These are phyloP conservation scores for Oscheius sp. DNA, from an alignment of 2,888 invertebrate genomes.

Conservation along the genomic window DNA sequence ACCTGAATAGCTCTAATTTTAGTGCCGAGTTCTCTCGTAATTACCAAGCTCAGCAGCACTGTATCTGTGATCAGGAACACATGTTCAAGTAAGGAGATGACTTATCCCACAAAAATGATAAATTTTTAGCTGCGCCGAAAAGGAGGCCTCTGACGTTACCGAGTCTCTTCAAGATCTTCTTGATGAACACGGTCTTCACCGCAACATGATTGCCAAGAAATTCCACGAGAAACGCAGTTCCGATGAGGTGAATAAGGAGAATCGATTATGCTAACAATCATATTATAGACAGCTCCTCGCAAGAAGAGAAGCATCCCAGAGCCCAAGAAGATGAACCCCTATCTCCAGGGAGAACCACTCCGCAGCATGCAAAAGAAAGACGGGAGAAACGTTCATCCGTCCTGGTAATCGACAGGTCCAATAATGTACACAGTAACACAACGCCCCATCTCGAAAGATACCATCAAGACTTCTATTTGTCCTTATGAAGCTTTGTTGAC, in stretches of 20 bases:
- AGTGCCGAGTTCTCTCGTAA: constrained; percentile 92
- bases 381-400: constrained; percentile 51
- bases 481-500: constrained; percentile 27
- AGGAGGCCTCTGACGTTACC: constrained; percentile 51
- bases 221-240: constrained; percentile 67
- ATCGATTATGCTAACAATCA: neutral
- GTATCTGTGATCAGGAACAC: constrained; percentile 97
- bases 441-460: neutral
- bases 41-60: constrained; percentile 89
- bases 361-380: constrained; percentile 67
- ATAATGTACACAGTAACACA: constrained; percentile 12
- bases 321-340: constrained; percentile 61
- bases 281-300: constrained; percentile 57
- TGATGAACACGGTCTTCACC: constrained; percentile 66
- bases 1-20: too few relatives aligned
- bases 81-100: constrained; percentile 72
- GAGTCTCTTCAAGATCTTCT: constrained; percentile 60
- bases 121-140: constrained; percentile 50
- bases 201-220: constrained; percentile 68
- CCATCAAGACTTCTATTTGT: constrained; percentile 24
- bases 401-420: constrained; percentile 34
- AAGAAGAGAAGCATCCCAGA: constrained; percentile 59
- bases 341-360: constrained; percentile 65
- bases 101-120: neutral
- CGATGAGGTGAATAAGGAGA: constrained; percentile 37